Conservation (phyloP, 2,888 invertebrate species). For the Pollenia griseotomentosa region DNA sequence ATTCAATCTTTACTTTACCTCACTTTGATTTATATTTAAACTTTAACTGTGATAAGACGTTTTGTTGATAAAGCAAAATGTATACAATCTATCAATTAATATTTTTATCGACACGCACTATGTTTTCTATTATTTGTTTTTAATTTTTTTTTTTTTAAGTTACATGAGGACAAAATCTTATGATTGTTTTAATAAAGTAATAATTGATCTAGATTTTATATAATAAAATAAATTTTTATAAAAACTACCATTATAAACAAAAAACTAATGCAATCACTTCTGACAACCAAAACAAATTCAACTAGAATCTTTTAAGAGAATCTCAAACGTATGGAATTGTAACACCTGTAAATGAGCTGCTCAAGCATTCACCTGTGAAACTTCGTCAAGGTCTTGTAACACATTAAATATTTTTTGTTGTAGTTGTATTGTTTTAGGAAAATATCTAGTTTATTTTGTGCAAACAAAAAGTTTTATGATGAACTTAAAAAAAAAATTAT, state of each 20-base stretch:
- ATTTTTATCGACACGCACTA: too few relatives aligned
- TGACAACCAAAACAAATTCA: slow-evolving; percentile 19
- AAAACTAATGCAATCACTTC: slow-evolving; percentile 7
- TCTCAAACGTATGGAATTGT: slow-evolving; percentile 40
- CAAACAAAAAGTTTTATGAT: slow-evolving; percentile 26
- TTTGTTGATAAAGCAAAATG: too few relatives aligned
- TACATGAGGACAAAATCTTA: background rate
- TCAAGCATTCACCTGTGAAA: slow-evolving; percentile 56
- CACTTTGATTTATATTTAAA: too few relatives aligned
- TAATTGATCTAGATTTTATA: slow-evolving; percentile 27
- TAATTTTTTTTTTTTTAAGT: background rate
- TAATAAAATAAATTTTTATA: background rate
- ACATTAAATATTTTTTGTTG: slow-evolving; percentile 5
- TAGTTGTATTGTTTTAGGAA: background rate
- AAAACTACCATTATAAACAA: background rate
- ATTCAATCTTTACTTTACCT: too few relatives aligned
- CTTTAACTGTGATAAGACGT: too few relatives aligned
- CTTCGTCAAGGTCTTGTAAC: slow-evolving; percentile 48
- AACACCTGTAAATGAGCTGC: slow-evolving; percentile 50
- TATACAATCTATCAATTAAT: too few relatives aligned
- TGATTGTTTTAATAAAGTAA: background rate
- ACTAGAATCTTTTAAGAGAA: slow-evolving; percentile 34
- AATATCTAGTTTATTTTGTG: background rate
- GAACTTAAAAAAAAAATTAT: background rate
- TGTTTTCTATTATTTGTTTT: too few relatives aligned